Conservation (phyloP, 2,113 vertebrate species). For the Oryctolagus cuniculus region mOryCun1.1 NC_091435.1:84657501-84658000, state of each 20-base stretch:
- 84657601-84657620: background rate
- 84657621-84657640: background rate
- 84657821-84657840: background rate
- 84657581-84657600: background rate
- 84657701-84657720: background rate
- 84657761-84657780: background rate
- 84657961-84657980: background rate
- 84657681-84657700: background rate
- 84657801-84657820: background rate
- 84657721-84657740: background rate
- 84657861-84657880: background rate
- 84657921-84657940: background rate
- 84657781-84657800: conserved; percentile 34
- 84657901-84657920: background rate
- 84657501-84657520: background rate
- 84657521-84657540: background rate
- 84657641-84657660: conserved; percentile 7
- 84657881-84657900: background rate
- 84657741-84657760: background rate
- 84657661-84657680: conserved; percentile 21
- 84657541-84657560: background rate
- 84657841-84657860: background rate
- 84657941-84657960: background rate
- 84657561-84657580: background rate
- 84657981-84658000: background rate